These are phyloP conservation scores for Hippocampus zosterae DNA, from an alignment of 2,113 vertebrate genomes.

Conservation along the genomic window DNA sequence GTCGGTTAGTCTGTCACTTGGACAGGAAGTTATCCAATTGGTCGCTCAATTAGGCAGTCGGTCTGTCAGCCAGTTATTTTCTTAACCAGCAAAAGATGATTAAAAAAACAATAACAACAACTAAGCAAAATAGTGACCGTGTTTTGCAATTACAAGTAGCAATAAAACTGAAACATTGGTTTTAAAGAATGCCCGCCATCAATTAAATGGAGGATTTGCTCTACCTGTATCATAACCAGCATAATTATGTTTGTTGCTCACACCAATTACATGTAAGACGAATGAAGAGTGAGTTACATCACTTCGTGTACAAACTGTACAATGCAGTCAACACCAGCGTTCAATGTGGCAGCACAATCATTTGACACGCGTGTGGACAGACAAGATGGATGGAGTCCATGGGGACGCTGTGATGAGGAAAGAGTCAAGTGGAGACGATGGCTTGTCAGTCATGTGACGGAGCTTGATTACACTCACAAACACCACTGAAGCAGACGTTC, in stretches of 20 bases:
- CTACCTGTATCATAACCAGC: background rate
- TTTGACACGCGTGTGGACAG: conserved; percentile 7
- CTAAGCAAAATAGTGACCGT: background rate
- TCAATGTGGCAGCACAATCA: background rate
- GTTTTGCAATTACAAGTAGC: background rate
- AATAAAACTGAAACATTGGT: no score
- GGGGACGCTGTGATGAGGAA: conserved; percentile 33
- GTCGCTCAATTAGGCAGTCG: background rate
- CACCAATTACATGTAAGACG: background rate
- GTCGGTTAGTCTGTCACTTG: no score
- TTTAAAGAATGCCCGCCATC: no score
- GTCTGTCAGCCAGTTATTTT: background rate
- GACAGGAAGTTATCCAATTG: no score
- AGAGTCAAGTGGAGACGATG: conserved; percentile 37
- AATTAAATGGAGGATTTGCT: background rate
- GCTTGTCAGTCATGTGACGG: conserved; percentile 62
- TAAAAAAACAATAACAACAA: background rate
- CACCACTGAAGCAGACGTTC: conserved; percentile 45
- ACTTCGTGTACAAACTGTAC: background rate
- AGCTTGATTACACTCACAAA: conserved; percentile 58
- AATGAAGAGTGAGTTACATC: background rate
- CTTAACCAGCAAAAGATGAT: no score
- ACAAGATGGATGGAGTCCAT: conserved; percentile 21
- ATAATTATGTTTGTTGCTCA: background rate
- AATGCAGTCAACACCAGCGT: background rate